Evolutionary conservation across 2,888 invertebrate genomes (phyloP).

Genomic region (Brachycybe producta): DNA sequence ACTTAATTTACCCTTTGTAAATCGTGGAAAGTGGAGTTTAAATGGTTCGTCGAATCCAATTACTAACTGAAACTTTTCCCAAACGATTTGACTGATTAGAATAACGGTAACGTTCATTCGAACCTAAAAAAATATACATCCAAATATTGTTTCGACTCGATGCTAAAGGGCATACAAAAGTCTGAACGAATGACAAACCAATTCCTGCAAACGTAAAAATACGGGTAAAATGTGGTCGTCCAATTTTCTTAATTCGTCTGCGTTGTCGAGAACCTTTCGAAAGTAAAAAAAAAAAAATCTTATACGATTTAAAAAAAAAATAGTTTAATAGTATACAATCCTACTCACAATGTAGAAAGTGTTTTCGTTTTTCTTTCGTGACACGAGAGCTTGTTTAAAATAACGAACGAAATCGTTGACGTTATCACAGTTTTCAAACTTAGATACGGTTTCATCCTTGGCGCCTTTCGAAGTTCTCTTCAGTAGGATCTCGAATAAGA

Average conservation of each 20-base stretch:
- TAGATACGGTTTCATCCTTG: slow-evolving; percentile 19
- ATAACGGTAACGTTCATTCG: slow-evolving; percentile 57
- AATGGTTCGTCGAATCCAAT: slow-evolving; percentile 57
- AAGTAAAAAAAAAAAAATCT: slow-evolving; percentile 28
- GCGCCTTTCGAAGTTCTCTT: slow-evolving; percentile 38
- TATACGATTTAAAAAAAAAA: slow-evolving; percentile 25
- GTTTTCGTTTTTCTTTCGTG: slow-evolving; percentile 18
- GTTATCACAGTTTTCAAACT: slow-evolving; percentile 22
- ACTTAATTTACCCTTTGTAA: slow-evolving; percentile 45
- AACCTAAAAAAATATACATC: slow-evolving; percentile 34
- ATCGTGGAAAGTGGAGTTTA: slow-evolving; percentile 63
- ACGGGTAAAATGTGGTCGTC: slow-evolving; percentile 58
- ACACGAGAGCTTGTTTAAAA: slow-evolving; percentile 22
- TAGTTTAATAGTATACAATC: background rate
- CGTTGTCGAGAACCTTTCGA: slow-evolving; percentile 59
- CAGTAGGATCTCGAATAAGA: slow-evolving; percentile 62
- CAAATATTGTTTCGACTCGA: background rate
- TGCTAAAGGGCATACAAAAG: background rate
- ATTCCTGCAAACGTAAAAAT: slow-evolving; percentile 57
- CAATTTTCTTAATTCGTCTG: slow-evolving; percentile 61
- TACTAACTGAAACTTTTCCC: slow-evolving; percentile 63
- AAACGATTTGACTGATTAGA: slow-evolving; percentile 60
- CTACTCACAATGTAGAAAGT: slow-evolving; percentile 7
- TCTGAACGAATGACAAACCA: slow-evolving; percentile 32
- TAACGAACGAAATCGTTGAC: slow-evolving; percentile 16